Conservation (phyloP, 2,888 invertebrate species). For the Drosophila atripex region DNA sequence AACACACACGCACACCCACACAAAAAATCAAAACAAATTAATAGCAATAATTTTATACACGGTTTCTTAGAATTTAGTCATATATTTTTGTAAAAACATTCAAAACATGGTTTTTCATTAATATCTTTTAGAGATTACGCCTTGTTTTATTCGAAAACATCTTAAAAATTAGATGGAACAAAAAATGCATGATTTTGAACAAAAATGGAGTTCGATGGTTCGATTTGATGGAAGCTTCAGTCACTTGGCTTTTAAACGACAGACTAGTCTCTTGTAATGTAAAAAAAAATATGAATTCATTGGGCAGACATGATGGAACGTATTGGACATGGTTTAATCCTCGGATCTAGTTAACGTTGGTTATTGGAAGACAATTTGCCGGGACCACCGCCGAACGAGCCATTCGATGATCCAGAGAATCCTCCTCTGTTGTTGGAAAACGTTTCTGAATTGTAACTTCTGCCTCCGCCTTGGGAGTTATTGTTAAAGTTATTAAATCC, state of each 20-base stretch:
- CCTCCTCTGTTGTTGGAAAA: background rate
- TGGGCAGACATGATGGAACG: constrained; percentile 1
- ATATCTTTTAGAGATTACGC: constrained; percentile 30
- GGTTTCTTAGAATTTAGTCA: constrained; percentile 9
- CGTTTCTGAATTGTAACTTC: constrained; percentile 17
- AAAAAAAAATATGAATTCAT: background rate
- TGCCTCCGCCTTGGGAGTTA: constrained; percentile 22
- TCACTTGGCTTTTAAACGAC: constrained; percentile 3
- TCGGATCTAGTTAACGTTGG: background rate
- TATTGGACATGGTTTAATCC: background rate
- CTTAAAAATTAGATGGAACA: constrained; percentile 2
- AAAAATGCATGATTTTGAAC: background rate
- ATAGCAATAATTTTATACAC: constrained; percentile 12
- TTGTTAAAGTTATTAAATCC: constrained; percentile 28
- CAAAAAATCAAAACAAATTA: constrained; percentile 18
- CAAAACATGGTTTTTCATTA: constrained; percentile 7
- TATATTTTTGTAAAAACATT: constrained; percentile 29
- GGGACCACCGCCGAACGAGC: background rate
- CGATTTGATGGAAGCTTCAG: constrained; percentile 3
- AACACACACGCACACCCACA: too few relatives aligned
- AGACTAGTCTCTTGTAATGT: background rate
- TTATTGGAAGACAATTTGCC: constrained; percentile 1
- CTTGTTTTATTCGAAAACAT: background rate
- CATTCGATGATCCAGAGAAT: background rate
- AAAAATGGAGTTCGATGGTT: background rate